These are phyloP conservation scores for Gibbula magus DNA, from an alignment of 2,888 invertebrate genomes.

Conservation along the genomic window DNA sequence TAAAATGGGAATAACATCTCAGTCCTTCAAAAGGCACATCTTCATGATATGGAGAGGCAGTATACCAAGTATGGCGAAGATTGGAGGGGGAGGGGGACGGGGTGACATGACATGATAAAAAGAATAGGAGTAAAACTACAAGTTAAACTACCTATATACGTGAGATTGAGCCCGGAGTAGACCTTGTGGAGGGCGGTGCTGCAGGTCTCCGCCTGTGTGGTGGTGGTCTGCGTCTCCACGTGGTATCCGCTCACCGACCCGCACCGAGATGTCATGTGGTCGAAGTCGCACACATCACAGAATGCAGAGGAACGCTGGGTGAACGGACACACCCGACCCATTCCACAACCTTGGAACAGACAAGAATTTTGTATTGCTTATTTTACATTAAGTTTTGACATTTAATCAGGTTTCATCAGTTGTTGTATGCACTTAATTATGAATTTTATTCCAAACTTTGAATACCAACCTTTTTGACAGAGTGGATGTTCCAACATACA, in stretches of 20 bases:
- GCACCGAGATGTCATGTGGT: conserved; percentile 59
- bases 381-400: too few species aligned
- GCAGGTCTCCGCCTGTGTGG: conserved; percentile 39
- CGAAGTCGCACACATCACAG: conserved; percentile 72
- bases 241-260: conserved; percentile 55
- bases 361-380: too few species aligned
- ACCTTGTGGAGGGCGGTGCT: conserved; percentile 50
- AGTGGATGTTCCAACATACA: too few species aligned
- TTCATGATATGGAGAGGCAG: too few species aligned
- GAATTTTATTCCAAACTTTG: too few species aligned
- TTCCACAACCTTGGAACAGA: conserved; percentile 69
- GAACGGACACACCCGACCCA: conserved; percentile 65
- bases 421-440: too few species aligned
- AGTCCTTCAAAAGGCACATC: too few species aligned
- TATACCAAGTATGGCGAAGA: too few species aligned
- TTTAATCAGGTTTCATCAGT: too few species aligned
- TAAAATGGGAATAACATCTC: too few species aligned
- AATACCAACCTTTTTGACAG: too few species aligned
- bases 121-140: background rate
- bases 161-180: conserved; percentile 41
- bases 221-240: conserved; percentile 30
- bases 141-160: conserved; percentile 47
- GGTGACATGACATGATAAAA: background rate
- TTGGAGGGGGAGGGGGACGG: too few species aligned
- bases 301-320: conserved; percentile 55